Evolutionary conservation across 2,113 vertebrate genomes (phyloP), one percentile per base, ranked within the genome.

Genomic region (Lampris incognitus): DNA sequence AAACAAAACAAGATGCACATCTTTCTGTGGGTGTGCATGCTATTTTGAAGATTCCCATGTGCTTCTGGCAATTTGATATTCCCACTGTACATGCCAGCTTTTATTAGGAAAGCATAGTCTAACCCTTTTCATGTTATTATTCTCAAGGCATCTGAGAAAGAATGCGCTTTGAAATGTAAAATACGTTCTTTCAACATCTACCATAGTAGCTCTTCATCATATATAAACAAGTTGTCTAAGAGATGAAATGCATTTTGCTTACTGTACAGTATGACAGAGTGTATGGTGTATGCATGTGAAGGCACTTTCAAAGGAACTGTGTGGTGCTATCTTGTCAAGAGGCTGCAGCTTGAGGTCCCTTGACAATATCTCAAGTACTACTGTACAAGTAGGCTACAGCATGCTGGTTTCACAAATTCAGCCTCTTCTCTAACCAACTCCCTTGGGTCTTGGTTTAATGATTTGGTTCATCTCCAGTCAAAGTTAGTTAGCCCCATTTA

Each of bases 121-220:
- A 62, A 72, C 48, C 72, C 59, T 65, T 83, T 62, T 59, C 85
- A 72, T 50, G 69, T 78, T 62, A 70, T 79, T 69, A 65, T 59
- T 74, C 64, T 40, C 50, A 64, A 67, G 63, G 77, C 76, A 65
- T 69, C 39, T 0, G n/a, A 81, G 68, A 77, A 76, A 85, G 63
- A 81, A 65, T 66, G 58, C 74, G 76, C 81, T 89, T 84, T 91
- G 83, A 89, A 86, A 78, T 89, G 84, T 80, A 84, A 69, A 81
- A 85, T 73, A 87, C 41, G 13, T 84, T 42, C 56, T 67, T 11
- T 61, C 50, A 6, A 36, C 59, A 71, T 81, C 76, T 72, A 78
- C 75, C 54, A 54, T 37, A 68, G 51, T 5, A 38, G 69, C 78
- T 63, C 2, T 1, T 50, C 60, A 61, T 59, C 61, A 78, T 24